Base-by-base conservation (phyloP, 2,113 vertebrate genomes). In the Pyxicephalus adspersus region DNA sequence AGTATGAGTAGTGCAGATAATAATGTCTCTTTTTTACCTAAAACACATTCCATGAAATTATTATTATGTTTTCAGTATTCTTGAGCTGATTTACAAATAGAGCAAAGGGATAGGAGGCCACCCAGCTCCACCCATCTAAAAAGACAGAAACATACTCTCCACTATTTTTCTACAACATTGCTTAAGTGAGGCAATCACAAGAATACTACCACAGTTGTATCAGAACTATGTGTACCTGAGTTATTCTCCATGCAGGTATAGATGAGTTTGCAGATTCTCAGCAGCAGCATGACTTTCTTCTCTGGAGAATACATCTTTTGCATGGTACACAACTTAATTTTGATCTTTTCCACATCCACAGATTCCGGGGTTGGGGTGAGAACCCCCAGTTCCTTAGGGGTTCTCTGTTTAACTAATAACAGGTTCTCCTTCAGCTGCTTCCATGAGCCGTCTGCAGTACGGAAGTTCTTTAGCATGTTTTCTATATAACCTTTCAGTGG, bases 221-320 rank as follows among this genome's bases (percentile, higher is more conserved):
- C 34, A 38, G 5, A 38, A 38, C 34, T 7, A 26, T 57, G 26
- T 76, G 18, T 91, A 99, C 97, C 97, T 87, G 97, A 98, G 94
- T 98, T 97, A 85, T 94, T 97, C 89, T 98, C 96, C 97, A 98
- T 99, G 84, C 96, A 94, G 6, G 94, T 97, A 87, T 99, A 99
- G 88, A 99, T 98, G 82, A 98, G 86, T 86, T 99, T 99, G 89
- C 97, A 99, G 73, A 98, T 94, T 61, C 95, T 89, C 77, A 99
- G 89, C 83, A 99, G 91, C 81, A 96, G 87, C 86, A 94, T 94
- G 85, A 99, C 97, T 85, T 99, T 99, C 88, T 98, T 98, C 84
- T 98, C 96, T 0, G 97, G 97, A 0, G 97, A 98, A 86, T 98
- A 99, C 94, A 95, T 95, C 85, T 98, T 98, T 87, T 94, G 93